Evolutionary conservation across 2,113 vertebrate genomes (phyloP).

Genomic region (Sebastes schlegelii): DNA sequence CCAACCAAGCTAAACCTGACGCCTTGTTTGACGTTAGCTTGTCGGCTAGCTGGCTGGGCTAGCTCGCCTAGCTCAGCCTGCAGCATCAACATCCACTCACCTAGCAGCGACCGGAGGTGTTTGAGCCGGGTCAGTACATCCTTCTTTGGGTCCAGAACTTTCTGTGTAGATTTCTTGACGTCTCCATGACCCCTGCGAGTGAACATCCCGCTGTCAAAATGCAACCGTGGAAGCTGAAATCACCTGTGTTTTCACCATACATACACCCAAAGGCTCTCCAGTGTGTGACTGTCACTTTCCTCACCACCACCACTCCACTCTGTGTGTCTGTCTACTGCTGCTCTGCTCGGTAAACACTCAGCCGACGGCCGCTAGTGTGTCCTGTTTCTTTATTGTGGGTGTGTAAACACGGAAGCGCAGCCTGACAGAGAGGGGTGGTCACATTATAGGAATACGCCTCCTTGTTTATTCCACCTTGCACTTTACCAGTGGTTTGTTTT

Average conservation of each 20-base stretch:
- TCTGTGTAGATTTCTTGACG: constrained; percentile 99
- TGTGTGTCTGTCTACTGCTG: constrained; percentile 18
- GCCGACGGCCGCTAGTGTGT: constrained; percentile 60
- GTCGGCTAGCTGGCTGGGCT: constrained; percentile 53
- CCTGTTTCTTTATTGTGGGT: constrained; percentile 71
- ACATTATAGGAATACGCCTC: constrained; percentile 38
- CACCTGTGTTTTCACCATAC: constrained; percentile 79
- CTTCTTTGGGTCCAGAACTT: constrained; percentile 99
- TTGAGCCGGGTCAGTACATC: constrained; percentile 95
- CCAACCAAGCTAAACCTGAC: constrained; percentile 58
- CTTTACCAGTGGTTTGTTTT: not conserved
- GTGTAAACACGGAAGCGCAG: constrained; percentile 87
- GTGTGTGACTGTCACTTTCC: constrained; percentile 78
- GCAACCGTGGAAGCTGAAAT: constrained; percentile 77
- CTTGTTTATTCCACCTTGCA: constrained; percentile 46
- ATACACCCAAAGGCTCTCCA: constrained; percentile 60
- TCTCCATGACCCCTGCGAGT: constrained; percentile 95
- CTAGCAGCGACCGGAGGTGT: constrained; percentile 94
- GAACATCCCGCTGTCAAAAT: constrained; percentile 90
- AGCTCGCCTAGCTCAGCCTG: constrained; percentile 62
- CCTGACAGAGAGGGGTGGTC: constrained; percentile 62
- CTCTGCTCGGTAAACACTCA: constrained; percentile 76
- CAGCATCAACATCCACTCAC: constrained; percentile 84
- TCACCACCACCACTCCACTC: constrained; percentile 53
- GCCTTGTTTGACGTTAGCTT: constrained; percentile 64